Evolutionary conservation across 2,888 invertebrate species (phyloP), one percentile per base, ranked within the genome.

Genomic region (Elysia crispata): DNA sequence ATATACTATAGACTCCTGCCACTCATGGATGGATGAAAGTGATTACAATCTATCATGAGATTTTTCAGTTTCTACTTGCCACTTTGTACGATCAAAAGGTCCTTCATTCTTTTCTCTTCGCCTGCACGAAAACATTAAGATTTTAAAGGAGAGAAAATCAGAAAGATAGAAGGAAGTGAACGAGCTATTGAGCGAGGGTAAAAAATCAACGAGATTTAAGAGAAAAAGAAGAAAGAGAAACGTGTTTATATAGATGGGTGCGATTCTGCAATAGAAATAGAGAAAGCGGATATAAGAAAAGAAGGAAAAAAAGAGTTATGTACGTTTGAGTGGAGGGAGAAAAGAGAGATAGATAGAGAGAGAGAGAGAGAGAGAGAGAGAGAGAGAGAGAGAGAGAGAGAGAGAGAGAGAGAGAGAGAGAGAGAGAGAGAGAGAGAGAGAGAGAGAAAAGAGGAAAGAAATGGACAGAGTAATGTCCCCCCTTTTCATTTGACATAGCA

Each of bases 371-470:
- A 28, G 28, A 31, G 31, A 31, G 54, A 11, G 1, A 31, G 62
- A 31, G 13, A n/a, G 54, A 30, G 30, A 31, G 31, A n/a, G 74
- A 15, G 57, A 74, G 57, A 57, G 13, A 30, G 1, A 30, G 15
- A 30, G 33, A 41, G 30, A 57, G 57, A 28, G 57, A 28, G 33
- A 41, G 30, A 57, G 31, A 62, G 62, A 62, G 75, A 75, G 62
- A 60, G 62, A 62, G 62, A 62, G 33, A 33, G 62, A 31, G 75
- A 75, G 62, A 60, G 62, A 75, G 75, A 60, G 62, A 60, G 62
- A 31, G 75, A 31, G 62, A 60, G 62, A 23, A 20, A 62, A 33
- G 30, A 3, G 31, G 62, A 62, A 25, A 31, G 33, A 30, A 31
- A n/a, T n/a, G n/a, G n/a, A n/a, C n/a, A n/a, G n/a, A n/a, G n/a